Conservation (phyloP, 2,888 invertebrate species). For the Pseudeuparius sepicola region DNA sequence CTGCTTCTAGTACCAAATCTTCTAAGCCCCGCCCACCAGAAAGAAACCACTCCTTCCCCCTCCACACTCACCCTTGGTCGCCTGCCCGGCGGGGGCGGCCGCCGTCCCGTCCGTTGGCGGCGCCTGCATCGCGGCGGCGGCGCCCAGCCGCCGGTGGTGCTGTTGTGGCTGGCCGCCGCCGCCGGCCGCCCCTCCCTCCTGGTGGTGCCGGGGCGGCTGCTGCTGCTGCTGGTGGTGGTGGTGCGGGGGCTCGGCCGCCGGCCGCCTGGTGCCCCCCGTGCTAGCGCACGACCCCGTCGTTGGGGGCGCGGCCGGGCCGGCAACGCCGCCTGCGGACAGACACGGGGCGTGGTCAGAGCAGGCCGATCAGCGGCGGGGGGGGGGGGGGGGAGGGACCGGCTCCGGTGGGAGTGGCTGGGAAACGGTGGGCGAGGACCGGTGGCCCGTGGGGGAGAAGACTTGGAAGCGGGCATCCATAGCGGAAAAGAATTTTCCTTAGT, state of each 20-base stretch:
- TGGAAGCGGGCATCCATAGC: too few species aligned
- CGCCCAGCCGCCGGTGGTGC: conserved; percentile 21
- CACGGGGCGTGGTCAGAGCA: conserved; percentile 21
- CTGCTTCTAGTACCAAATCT: too few species aligned
- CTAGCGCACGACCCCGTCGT: conserved; percentile 37
- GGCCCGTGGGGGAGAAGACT: too few species aligned
- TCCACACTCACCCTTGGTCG: too few species aligned
- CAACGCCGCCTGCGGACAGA: conserved; percentile 36
- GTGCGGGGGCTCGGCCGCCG: conserved; percentile 26
- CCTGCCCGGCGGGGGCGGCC: too few species aligned
- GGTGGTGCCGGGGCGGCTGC: conserved; percentile 26
- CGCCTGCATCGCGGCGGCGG: conserved; percentile 34
- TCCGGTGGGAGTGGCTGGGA: too few species aligned
- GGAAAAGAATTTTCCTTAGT: too few species aligned
- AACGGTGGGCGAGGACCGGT: too few species aligned
- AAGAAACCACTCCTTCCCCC: too few species aligned
- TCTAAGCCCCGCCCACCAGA: too few species aligned
- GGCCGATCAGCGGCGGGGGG: conserved; percentile 19
- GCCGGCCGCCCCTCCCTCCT: conserved; percentile 20
- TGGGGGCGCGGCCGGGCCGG: too few species aligned
- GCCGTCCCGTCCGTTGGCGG: too few species aligned
- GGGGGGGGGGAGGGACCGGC: conserved; percentile 35
- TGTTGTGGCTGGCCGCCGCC: conserved; percentile 18
- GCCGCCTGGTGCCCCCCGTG: conserved; percentile 32
- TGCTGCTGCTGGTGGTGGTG: conserved; percentile 25